These are phyloP conservation scores for Dryas iulia DNA, from an alignment of 1,140 invertebrate species.

Conservation along the genomic window DNA sequence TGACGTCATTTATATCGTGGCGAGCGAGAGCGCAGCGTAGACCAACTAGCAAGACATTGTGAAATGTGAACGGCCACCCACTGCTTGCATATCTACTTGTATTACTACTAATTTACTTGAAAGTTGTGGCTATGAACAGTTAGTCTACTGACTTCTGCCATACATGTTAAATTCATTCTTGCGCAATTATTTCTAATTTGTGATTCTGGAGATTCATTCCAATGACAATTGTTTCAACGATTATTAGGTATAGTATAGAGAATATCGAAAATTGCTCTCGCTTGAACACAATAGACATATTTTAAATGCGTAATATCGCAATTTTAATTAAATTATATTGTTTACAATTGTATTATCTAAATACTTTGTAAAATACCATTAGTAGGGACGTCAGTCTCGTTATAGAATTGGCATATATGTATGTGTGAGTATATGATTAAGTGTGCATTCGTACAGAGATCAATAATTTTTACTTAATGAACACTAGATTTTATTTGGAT, in stretches of 20 bases:
- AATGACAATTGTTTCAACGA: constrained; percentile 74
- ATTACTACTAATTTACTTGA: constrained; percentile 67
- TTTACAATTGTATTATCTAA: constrained; percentile 1
- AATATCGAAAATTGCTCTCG: constrained; percentile 39
- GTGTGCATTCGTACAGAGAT: constrained; percentile 13
- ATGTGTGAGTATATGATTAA: constrained; percentile 34
- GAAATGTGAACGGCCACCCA: constrained; percentile 78
- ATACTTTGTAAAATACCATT: neutral
- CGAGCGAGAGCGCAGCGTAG: constrained; percentile 64
- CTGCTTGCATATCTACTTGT: constrained; percentile 63
- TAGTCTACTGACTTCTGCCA: constrained; percentile 69
- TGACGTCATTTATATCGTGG: constrained; percentile 74
- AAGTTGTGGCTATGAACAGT: constrained; percentile 78
- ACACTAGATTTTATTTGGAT: neutral
- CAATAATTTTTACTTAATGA: neutral
- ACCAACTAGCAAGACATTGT: constrained; percentile 65
- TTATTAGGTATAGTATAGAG: constrained; percentile 77
- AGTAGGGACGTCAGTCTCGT: constrained; percentile 25
- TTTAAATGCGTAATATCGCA: constrained; percentile 1
- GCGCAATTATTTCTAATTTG: constrained; percentile 60
- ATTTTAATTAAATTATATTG: neutral
- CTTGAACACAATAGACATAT: constrained; percentile 29
- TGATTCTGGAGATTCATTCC: constrained; percentile 67
- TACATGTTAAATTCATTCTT: constrained; percentile 70
- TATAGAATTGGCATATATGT: constrained; percentile 23